Percentiles rank a stretch among this genome's conserved stretches.
These are phyloP conservation scores for Palythoa grandiflora DNA, from an alignment of 92 coral and sea anemone species.

Conservation along the genomic window DNA sequence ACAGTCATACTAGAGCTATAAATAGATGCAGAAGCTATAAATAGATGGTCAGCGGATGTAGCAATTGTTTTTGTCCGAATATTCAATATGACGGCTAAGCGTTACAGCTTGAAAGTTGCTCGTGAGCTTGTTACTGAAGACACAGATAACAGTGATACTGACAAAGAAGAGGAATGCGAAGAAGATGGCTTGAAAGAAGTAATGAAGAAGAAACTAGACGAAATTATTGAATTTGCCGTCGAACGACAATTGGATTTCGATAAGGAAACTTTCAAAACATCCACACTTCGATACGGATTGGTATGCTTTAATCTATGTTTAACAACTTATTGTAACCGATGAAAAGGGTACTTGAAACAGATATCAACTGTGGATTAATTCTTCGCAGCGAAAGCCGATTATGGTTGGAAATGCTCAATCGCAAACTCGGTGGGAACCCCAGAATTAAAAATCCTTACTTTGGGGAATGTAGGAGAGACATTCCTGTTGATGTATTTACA, in stretches of 20 bases:
- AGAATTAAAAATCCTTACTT: conserved; percentile 61
- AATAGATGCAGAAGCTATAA: background rate
- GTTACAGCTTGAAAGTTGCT: conserved; percentile 26
- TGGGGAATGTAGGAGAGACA: conserved; percentile 58
- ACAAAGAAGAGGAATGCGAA: conserved; percentile 11
- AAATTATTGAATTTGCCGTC: conserved; percentile 46
- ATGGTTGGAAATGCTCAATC: conserved; percentile 58
- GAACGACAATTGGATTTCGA: conserved; percentile 46
- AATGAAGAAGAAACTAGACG: conserved; percentile 45
- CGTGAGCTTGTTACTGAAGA: conserved; percentile 22
- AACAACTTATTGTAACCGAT: conserved; percentile 50
- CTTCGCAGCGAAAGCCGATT: conserved; percentile 53
- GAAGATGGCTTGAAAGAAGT: conserved; percentile 39
- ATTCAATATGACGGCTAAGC: conserved; percentile 50
- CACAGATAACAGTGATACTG: conserved; percentile 32
- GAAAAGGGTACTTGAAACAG: conserved; percentile 48
- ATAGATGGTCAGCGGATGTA: background rate
- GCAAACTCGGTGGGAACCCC: conserved; percentile 53
- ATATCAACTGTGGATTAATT: conserved; percentile 48
- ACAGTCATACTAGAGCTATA: too few relatives aligned
- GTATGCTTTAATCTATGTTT: conserved; percentile 46
- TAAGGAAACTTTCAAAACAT: conserved; percentile 47
- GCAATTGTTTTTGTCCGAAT: background rate
- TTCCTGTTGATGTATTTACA: conserved; percentile 62
- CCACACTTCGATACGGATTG: conserved; percentile 47